A percentile compares a stretch with the other conserved stretches of the same genome.
phyloP scores from a whole-genome alignment of 1,140 invertebrate species.

The Alviniconcha marisindica region DNA sequence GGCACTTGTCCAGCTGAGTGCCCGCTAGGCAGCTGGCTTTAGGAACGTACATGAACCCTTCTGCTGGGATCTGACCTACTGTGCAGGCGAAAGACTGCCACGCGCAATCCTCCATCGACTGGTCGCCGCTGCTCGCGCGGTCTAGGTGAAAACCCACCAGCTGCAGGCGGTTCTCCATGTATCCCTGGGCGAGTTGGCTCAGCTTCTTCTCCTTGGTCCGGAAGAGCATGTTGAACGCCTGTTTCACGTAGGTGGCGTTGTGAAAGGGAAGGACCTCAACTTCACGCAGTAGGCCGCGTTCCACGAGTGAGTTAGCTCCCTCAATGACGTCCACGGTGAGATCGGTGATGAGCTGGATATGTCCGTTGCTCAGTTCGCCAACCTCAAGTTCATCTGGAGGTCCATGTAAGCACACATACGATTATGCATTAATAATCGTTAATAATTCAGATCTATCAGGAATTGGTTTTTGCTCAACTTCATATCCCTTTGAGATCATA shows the following conservation, averaged over 20 bases:
- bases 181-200: background rate
- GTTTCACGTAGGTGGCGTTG: background rate
- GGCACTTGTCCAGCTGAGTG: background rate
- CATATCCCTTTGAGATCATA: too few species aligned
- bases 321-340: background rate
- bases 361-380: too few species aligned
- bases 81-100: constrained; percentile 2
- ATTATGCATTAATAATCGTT: too few species aligned
- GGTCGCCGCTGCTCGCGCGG: background rate
- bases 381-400: too few species aligned
- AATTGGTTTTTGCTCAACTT: too few species aligned
- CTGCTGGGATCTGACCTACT: background rate
- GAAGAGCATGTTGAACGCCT: background rate
- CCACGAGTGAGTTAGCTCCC: background rate
- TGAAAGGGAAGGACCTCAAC: background rate
- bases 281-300: background rate
- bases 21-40: background rate
- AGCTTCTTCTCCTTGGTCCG: background rate
- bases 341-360: background rate
- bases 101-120: background rate
- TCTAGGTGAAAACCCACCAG: background rate
- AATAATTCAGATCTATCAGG: too few species aligned
- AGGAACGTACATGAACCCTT: background rate
- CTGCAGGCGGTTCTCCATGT: background rate
- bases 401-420: too few species aligned